Base-by-base conservation (phyloP, 2,888 invertebrate species). In the Hypercompe scribonia region DNA sequence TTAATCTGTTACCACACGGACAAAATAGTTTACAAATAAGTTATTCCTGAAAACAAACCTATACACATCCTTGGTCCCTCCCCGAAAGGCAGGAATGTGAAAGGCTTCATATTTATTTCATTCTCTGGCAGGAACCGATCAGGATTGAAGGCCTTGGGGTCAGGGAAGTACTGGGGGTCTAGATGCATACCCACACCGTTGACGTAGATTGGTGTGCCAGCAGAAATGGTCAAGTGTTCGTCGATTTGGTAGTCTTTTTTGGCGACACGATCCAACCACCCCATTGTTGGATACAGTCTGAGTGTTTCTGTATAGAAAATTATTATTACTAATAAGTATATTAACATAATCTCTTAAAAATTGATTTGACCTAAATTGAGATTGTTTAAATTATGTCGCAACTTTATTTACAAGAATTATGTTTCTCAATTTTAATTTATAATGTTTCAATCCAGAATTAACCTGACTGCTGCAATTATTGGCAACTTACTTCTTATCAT, bases 141-240 rank as follows among this genome's bases (percentile, higher is more conserved):
- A 15, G 97, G 97, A 80, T 96, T 92, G 77, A 96, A 97, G 75
- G 90, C 92, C 0, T 87, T 78, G 0, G 96, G 96, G 8, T 96
- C 92, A 0, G 96, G 94, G 84, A 90, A 96, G 85, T 94, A 95
- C 39, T 95, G 84, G 0, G 96, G 92, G 81, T 96, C 96, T 39
- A 86, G 77, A 0, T 90, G 90, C 80, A 90, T 86, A 31, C 88
- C 90, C 4, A 79, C 78, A 0, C 77, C 85, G 71, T 91, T 91
- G 2, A 92, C 80, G 71, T 89, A 91, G 15, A 92, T 74, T 0
- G 86, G 79, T 8, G 89, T 92, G 0, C 91, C 90, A 0, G 88
- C 88, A 0, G 84, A 76, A 18, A 93, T 86, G 0, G 88, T 90
- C 4, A 92, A 73, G 0, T 87, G 83, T 7, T 91, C 91, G 42